These are phyloP conservation scores for Nyctibius grandis DNA, from an alignment of 2,797 vertebrate genomes.

Conservation along the genomic window DNA sequence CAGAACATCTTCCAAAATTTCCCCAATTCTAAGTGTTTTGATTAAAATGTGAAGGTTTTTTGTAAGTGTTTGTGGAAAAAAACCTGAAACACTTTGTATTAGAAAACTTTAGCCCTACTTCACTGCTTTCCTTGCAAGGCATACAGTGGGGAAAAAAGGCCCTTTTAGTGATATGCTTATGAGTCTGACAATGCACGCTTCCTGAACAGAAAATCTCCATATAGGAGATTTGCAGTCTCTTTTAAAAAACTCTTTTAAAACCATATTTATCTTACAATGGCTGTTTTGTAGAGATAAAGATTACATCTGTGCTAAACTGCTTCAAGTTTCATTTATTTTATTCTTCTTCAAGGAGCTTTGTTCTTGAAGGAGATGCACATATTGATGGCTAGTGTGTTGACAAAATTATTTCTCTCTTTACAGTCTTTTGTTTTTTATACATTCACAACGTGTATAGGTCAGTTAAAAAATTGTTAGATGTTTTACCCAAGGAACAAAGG, in stretches of 20 bases:
- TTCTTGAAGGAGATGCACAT: not conserved
- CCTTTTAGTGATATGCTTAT: not conserved
- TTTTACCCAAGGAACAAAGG: not conserved
- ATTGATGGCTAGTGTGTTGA: not conserved
- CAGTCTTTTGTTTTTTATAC: not conserved
- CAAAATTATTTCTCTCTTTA: not conserved
- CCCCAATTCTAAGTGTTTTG: not conserved
- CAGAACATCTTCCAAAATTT: not conserved
- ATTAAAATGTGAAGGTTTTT: not conserved
- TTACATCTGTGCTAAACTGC: not conserved
- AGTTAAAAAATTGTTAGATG: not conserved
- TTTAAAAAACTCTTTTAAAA: not conserved
- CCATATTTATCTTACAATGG: not conserved
- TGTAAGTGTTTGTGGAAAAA: not conserved
- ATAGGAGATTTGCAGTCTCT: not conserved
- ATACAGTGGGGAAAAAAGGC: rapidly evolving
- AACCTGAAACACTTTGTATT: rapidly evolving
- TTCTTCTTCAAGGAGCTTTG: not conserved
- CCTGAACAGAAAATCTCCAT: not conserved
- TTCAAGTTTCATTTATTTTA: not conserved
- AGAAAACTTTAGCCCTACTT: not conserved
- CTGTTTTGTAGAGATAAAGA: not conserved
- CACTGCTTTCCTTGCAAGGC: not conserved
- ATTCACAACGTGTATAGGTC: not conserved
- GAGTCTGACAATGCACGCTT: not conserved